Conservation (phyloP, 2,113 vertebrate species). For the Nycticorax nycticorax region DNA sequence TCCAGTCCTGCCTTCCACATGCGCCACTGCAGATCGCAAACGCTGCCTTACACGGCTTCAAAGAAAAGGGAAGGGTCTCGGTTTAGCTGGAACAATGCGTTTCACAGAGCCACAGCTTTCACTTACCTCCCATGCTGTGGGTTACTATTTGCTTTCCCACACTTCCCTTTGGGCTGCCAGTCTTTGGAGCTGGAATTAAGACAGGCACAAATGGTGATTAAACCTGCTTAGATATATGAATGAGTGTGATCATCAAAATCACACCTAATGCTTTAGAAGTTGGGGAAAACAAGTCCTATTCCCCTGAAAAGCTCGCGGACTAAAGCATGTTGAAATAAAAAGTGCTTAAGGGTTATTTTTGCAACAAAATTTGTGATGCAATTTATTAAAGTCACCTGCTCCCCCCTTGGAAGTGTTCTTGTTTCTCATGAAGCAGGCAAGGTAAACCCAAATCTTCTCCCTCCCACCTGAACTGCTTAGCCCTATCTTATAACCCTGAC, state of each 20-base stretch:
- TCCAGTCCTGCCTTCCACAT: background rate
- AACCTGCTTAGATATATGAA: background rate
- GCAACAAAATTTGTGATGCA: background rate
- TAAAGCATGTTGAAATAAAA: background rate
- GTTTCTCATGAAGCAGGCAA: background rate
- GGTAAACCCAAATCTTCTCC: background rate
- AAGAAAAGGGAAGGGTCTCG: slow-evolving; percentile 17
- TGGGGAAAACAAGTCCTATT: background rate
- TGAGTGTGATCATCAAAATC: background rate
- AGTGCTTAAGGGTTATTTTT: background rate
- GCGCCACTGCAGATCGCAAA: background rate
- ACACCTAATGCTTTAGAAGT: background rate
- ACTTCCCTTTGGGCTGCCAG: slow-evolving; percentile 36
- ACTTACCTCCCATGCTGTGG: slow-evolving; percentile 52
- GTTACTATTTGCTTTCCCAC: slow-evolving; percentile 62
- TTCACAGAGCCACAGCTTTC: slow-evolving; percentile 52
- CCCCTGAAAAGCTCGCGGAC: background rate
- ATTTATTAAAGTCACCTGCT: background rate
- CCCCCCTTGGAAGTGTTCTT: background rate
- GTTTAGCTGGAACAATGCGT: slow-evolving; percentile 37
- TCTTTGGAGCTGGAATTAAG: slow-evolving; percentile 44
- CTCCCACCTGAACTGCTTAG: background rate
- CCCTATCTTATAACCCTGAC: background rate
- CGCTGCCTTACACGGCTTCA: background rate
- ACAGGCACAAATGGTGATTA: background rate